Percentiles rank a stretch among this genome's conserved stretches.
Conservation (phyloP, 23 tunicate species). For the Styela clava region DNA sequence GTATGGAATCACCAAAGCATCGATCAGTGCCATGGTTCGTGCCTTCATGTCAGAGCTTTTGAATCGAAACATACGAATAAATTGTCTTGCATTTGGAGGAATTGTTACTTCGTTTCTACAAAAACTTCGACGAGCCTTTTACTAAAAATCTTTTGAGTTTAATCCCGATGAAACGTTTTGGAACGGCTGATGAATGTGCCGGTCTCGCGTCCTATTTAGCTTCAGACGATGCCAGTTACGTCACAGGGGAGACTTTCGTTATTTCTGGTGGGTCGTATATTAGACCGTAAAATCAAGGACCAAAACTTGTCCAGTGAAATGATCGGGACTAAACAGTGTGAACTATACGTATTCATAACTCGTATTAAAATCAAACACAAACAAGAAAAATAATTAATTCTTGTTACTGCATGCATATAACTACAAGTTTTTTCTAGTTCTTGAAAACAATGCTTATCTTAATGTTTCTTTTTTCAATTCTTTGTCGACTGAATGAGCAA, state of each 20-base stretch:
- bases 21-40: neutral
- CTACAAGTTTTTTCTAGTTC: no score
- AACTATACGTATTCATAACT: no score
- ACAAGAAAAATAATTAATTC: no score
- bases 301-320: no score
- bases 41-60: slow-evolving; percentile 22
- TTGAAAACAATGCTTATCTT: no score
- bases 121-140: neutral
- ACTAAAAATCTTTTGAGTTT: neutral
- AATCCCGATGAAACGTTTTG: neutral
- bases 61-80: slow-evolving; percentile 27
- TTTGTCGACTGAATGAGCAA: no score
- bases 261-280: neutral
- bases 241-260: neutral
- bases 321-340: no score
- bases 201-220: neutral
- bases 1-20: slow-evolving; percentile 18
- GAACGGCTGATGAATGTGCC: neutral
- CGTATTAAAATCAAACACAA: no score
- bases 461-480: no score
- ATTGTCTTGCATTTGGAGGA: slow-evolving; percentile 8
- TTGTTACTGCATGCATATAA: no score
- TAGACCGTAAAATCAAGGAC: neutral
- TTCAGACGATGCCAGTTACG: neutral
- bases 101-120: slow-evolving; percentile 18